Conservation (phyloP, 2,888 invertebrate genomes). For the Epinotia brunnichana region DNA sequence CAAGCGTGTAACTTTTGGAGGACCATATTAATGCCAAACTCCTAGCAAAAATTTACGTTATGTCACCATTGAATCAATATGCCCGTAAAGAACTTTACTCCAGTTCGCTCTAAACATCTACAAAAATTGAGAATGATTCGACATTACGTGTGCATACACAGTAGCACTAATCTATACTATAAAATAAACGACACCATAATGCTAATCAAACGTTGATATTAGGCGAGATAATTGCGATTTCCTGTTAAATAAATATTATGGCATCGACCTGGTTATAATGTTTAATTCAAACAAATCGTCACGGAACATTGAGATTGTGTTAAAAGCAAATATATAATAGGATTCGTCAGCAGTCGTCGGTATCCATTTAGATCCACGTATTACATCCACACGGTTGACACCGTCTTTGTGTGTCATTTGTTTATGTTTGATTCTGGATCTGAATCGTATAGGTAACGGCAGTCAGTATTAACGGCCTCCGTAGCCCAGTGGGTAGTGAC, state of each 20-base stretch:
- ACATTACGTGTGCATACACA: neutral
- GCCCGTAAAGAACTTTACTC: neutral
- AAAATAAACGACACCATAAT: neutral
- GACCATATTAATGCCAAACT: too few relatives aligned
- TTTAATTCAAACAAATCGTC: constrained; percentile 5
- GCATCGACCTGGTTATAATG: constrained; percentile 2
- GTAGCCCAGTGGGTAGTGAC: too few relatives aligned
- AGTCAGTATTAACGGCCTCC: too few relatives aligned
- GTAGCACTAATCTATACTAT: neutral
- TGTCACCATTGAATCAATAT: neutral
- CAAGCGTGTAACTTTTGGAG: too few relatives aligned
- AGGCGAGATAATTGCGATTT: constrained; percentile 3
- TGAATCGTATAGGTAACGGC: too few relatives aligned
- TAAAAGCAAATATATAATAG: neutral
- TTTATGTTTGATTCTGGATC: too few relatives aligned
- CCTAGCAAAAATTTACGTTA: too few relatives aligned
- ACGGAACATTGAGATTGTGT: neutral
- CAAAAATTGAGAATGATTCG: too few relatives aligned
- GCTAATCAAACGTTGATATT: constrained; percentile 1
- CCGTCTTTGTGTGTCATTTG: too few relatives aligned
- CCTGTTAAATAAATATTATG: neutral
- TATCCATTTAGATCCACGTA: too few relatives aligned
- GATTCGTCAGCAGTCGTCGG: neutral
- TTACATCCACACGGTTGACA: too few relatives aligned
- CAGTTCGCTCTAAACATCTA: neutral